A percentile compares a stretch with the other conserved stretches of the same genome.
Evolutionary conservation across 2,888 invertebrate genomes (phyloP).

Genomic region (Apocheima hispidaria): DNA sequence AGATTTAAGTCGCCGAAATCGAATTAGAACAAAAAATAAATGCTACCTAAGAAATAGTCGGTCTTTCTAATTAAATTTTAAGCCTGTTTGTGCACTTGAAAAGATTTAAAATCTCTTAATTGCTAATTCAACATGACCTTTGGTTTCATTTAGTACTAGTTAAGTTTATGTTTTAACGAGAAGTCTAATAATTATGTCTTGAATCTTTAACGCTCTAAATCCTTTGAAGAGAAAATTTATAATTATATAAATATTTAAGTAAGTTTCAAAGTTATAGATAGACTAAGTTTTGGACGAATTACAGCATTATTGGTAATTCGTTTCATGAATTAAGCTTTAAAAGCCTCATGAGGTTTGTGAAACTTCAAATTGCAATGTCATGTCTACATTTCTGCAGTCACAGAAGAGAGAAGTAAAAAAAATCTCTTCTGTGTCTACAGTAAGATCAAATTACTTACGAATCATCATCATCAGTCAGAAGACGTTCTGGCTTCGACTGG

Average conservation of each 20-base stretch:
- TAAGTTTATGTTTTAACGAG: constrained; percentile 17
- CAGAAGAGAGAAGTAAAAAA: too few relatives aligned
- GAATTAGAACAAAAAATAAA: constrained; percentile 18
- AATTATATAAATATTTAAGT: constrained; percentile 6
- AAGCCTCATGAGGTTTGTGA: too few relatives aligned
- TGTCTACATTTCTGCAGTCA: too few relatives aligned
- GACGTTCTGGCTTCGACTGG: too few relatives aligned
- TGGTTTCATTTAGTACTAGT: constrained; percentile 3
- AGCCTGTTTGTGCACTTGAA: constrained; percentile 35
- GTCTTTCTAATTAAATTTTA: constrained; percentile 38
- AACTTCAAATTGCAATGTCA: too few relatives aligned
- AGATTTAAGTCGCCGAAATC: constrained; percentile 15
- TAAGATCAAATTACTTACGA: too few relatives aligned
- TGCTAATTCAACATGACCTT: constrained; percentile 23
- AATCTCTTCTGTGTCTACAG: too few relatives aligned
- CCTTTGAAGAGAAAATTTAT: constrained; percentile 9
- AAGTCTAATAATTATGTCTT: constrained; percentile 16
- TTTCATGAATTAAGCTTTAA: too few relatives aligned
- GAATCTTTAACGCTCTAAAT: constrained; percentile 4
- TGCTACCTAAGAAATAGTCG: constrained; percentile 26
- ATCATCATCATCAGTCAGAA: too few relatives aligned
- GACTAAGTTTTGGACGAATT: too few relatives aligned
- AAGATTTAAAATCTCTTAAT: constrained; percentile 12
- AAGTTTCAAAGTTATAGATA: constrained; percentile 3
- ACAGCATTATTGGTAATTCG: too few relatives aligned